phyloP scores from a whole-genome alignment of 2,113 vertebrate genomes.

The Arvicanthis niloticus region DNA sequence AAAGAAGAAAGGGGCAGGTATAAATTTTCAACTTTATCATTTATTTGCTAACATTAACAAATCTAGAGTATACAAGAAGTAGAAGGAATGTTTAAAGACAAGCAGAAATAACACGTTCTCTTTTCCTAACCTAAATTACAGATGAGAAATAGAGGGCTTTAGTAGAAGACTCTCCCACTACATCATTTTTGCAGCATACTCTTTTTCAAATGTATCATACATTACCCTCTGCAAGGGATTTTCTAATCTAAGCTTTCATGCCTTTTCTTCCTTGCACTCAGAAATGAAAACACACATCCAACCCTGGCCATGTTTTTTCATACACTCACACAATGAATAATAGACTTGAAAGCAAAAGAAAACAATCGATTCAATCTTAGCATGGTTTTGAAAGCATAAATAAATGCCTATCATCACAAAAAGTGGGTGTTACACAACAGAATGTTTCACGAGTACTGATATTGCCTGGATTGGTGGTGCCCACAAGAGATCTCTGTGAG shows the following conservation, averaged over 20 bases:
- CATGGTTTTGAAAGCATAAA: not conserved
- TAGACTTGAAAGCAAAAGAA: not conserved
- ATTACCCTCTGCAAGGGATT: not conserved
- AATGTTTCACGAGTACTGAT: not conserved
- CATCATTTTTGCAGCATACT: not conserved
- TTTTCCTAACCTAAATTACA: not conserved
- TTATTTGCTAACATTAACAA: not conserved
- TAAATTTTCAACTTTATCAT: not conserved
- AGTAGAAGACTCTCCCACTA: not conserved
- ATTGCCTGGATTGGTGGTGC: not conserved
- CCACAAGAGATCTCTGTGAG: not conserved
- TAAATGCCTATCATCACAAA: not conserved
- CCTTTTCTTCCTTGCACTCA: not conserved
- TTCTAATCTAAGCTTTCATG: not conserved
- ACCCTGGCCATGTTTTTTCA: not conserved
- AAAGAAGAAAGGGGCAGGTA: not conserved
- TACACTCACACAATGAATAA: not conserved
- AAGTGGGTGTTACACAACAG: not conserved
- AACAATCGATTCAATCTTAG: not conserved
- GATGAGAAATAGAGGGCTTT: not conserved
- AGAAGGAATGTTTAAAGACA: fast-evolving
- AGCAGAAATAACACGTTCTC: not conserved
- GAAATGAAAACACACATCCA: not conserved
- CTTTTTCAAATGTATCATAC: not conserved
- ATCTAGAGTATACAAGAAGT: not conserved